Evolutionary conservation across 2,113 vertebrate genomes (phyloP).

Genomic region (Manacus vitellinus): DNA sequence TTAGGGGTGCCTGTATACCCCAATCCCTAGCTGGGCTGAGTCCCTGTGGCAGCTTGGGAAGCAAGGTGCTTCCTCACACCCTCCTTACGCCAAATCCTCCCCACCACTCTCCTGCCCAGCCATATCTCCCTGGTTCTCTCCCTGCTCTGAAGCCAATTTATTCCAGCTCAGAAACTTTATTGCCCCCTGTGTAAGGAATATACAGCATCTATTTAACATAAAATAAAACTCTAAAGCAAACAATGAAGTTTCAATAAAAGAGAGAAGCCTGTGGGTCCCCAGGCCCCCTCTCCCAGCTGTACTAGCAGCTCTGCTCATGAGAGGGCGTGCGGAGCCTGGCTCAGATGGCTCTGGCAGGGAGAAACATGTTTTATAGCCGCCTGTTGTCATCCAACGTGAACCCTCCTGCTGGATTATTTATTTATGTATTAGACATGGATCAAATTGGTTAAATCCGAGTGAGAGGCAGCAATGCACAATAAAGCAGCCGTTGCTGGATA

Average conservation of each 20-base stretch:
- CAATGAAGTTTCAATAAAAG: slow-evolving; percentile 64
- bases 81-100: background rate
- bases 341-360: slow-evolving; percentile 35
- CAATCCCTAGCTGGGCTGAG: background rate
- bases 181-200: slow-evolving; percentile 48
- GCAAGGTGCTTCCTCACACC: rapidly evolving
- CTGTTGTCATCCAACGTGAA: slow-evolving; percentile 54
- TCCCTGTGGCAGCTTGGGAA: background rate
- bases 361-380: slow-evolving; percentile 51
- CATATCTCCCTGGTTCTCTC: background rate
- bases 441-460: slow-evolving; percentile 62
- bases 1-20: background rate
- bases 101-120: background rate
- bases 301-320: slow-evolving; percentile 68
- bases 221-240: slow-evolving; percentile 67
- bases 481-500: background rate
- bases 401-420: slow-evolving; percentile 70
- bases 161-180: slow-evolving; percentile 49
- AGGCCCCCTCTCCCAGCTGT: slow-evolving; percentile 52
- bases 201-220: slow-evolving; percentile 47
- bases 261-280: background rate
- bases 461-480: slow-evolving; percentile 61
- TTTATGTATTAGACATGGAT: slow-evolving; percentile 70
- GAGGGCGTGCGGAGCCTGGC: slow-evolving; percentile 65
- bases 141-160: slow-evolving; percentile 16